These are phyloP conservation scores for Cephalopholis sonnerati DNA, from an alignment of 2,113 vertebrate species.

Conservation along the genomic window DNA sequence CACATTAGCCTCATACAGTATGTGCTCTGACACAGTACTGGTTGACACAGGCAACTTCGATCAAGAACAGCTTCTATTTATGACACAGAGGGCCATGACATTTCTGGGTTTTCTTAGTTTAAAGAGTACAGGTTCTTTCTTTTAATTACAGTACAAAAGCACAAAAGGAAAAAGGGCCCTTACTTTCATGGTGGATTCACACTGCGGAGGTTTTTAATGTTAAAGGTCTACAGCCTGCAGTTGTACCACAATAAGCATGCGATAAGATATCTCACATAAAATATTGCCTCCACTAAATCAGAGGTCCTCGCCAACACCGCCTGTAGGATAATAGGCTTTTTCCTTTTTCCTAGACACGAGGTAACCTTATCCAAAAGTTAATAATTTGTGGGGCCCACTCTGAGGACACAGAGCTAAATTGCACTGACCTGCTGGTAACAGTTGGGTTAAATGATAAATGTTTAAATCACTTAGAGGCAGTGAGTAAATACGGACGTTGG, in stretches of 20 bases:
- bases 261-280: conserved; percentile 40
- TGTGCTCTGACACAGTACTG: not conserved
- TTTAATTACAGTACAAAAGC: conserved; percentile 18
- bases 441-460: not conserved
- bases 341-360: conserved; percentile 15
- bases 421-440: conserved; percentile 26
- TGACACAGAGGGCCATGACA: not conserved
- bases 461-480: not conserved
- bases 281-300: conserved; percentile 53
- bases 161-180: not conserved
- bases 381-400: conserved; percentile 38
- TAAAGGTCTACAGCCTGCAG: conserved; percentile 47
- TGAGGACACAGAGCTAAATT: conserved; percentile 19
- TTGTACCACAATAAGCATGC: conserved; percentile 35
- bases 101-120: conserved; percentile 1
- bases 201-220: conserved; percentile 33
- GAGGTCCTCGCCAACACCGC: conserved; percentile 33
- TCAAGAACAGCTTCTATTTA: not conserved
- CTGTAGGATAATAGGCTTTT: conserved; percentile 43
- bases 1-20: not conserved
- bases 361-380: conserved; percentile 32
- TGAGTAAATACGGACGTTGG: not conserved
- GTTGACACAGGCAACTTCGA: not conserved
- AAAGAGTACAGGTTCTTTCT: not conserved
- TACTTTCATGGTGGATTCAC: conserved; percentile 27